Conservation (phyloP, 2,113 vertebrate genomes). For the Coryphaenoides rupestris region DNA sequence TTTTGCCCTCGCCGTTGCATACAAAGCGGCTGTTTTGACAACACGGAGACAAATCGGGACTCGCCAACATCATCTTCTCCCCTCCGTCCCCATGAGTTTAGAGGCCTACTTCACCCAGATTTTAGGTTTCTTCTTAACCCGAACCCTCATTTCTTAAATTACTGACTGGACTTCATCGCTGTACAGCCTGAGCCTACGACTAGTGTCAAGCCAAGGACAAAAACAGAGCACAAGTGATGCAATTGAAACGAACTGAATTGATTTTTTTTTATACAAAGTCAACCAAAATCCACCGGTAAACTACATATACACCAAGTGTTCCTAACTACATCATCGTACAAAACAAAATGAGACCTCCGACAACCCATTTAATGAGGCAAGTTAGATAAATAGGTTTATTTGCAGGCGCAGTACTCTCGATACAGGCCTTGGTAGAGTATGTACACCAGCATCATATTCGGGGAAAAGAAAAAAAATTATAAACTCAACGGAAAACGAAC, state of each 20-base stretch:
- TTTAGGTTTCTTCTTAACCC: no score
- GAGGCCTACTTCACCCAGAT: neutral
- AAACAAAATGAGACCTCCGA: no score
- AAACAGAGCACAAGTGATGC: neutral
- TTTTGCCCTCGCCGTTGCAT: conserved; percentile 9
- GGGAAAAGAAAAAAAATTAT: neutral
- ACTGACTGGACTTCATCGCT: no score
- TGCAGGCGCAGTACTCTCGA: conserved; percentile 16
- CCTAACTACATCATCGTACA: no score
- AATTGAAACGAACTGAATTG: no score
- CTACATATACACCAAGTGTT: no score
- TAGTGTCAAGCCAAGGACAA: neutral
- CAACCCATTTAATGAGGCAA: neutral
- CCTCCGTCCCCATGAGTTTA: neutral
- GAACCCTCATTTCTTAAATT: neutral
- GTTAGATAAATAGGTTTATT: conserved; percentile 29
- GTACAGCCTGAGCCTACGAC: no score
- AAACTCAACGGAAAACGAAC: no score
- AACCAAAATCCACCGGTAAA: no score
- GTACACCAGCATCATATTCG: conserved; percentile 30
- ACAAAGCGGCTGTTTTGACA: conserved; percentile 18
- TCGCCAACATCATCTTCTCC: neutral
- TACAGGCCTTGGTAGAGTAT: conserved; percentile 28
- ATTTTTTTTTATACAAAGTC: no score
- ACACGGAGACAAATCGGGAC: conserved; percentile 7